Conservation (phyloP, 2,888 invertebrate species). For the Blera fallax region DNA sequence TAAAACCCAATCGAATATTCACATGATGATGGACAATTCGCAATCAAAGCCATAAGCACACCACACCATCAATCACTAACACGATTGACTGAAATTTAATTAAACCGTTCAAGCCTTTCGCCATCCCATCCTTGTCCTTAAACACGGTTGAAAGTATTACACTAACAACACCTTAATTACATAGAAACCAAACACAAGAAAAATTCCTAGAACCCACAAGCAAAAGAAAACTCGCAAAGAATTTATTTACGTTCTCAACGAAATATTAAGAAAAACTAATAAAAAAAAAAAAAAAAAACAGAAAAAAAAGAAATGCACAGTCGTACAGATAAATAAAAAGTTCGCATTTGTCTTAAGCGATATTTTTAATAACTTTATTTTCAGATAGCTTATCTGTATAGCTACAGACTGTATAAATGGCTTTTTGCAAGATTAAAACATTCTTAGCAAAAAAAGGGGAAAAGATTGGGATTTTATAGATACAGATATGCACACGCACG, state of each 20-base stretch:
- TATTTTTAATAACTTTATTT: slow-evolving; percentile 13
- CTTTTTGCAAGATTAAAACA: neutral
- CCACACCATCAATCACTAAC: slow-evolving; percentile 30
- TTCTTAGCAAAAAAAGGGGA: neutral
- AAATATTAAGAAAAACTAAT: too few species aligned
- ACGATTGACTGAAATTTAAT: slow-evolving; percentile 53
- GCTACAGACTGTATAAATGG: neutral
- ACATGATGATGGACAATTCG: slow-evolving; percentile 15
- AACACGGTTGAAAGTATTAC: neutral
- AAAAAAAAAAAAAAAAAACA: too few species aligned
- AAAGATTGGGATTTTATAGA: neutral
- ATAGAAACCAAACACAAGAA: neutral
- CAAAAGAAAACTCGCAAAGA: neutral
- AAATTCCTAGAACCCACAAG: neutral
- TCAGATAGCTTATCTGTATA: slow-evolving; percentile 5
- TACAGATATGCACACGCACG: neutral
- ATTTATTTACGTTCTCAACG: neutral
- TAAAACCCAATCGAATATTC: slow-evolving; percentile 21
- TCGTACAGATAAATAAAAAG: neutral
- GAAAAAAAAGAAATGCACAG: neutral
- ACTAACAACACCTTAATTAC: neutral
- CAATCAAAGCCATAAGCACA: slow-evolving; percentile 18
- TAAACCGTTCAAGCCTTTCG: slow-evolving; percentile 12
- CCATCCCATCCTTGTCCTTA: neutral
- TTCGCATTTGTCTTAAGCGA: neutral